Percentiles rank a stretch among this genome's conserved stretches.
Evolutionary conservation across 35 echinoderm and acorn worm species (phyloP).

Genomic region (Apostichopus japonicus): DNA sequence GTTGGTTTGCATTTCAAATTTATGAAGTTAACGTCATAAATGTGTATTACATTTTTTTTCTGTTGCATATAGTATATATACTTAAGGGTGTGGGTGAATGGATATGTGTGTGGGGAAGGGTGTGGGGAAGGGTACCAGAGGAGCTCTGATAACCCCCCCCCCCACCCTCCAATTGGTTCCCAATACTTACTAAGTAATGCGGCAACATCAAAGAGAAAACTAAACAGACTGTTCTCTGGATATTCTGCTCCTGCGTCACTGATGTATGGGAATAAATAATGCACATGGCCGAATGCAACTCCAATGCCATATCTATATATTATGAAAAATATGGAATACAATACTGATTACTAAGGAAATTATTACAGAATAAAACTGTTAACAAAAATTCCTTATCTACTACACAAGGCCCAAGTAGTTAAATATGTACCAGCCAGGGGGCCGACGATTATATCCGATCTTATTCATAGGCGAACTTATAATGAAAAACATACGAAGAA

Average conservation of each 20-base stretch:
- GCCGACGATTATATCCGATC: background rate
- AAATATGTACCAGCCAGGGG: background rate
- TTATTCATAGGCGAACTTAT: background rate
- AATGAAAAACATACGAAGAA: background rate
- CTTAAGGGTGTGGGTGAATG: too few relatives aligned
- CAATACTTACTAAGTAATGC: slow-evolving; percentile 33
- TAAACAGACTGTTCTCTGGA: slow-evolving; percentile 45
- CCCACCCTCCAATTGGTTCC: background rate
- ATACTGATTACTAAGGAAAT: background rate
- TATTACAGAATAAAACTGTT: background rate
- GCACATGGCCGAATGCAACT: slow-evolving; percentile 21
- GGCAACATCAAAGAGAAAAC: slow-evolving; percentile 32
- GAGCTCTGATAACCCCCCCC: background rate
- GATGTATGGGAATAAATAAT: slow-evolving; percentile 41
- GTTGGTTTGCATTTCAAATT: too few relatives aligned
- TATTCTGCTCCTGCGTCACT: slow-evolving; percentile 47
- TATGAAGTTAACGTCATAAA: too few relatives aligned
- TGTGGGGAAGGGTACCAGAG: background rate
- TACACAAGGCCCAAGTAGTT: background rate
- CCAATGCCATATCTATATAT: slow-evolving; percentile 34
- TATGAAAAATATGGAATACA: background rate
- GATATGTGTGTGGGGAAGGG: too few relatives aligned
- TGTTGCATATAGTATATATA: too few relatives aligned
- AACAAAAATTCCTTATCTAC: background rate
- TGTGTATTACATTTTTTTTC: too few relatives aligned